phyloP scores from a whole-genome alignment of 2,797 vertebrate species.

The Anabas testudineus region DNA sequence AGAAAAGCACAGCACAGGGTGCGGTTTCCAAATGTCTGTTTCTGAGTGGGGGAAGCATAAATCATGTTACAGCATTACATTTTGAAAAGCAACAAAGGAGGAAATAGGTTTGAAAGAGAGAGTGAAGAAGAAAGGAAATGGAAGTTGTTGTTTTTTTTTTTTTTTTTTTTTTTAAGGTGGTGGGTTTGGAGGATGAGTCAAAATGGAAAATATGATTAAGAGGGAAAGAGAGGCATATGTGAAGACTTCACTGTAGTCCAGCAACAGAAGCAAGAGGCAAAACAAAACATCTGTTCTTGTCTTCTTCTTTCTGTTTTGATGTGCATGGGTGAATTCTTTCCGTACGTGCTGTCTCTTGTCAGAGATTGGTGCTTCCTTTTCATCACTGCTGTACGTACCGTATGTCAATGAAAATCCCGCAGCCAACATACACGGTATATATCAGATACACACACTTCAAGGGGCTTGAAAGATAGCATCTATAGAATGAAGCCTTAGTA shows the following conservation, averaged over 20 bases:
- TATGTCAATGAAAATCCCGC: not conserved
- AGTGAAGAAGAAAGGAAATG: not conserved
- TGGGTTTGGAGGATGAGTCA: not conserved
- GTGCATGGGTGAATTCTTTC: not conserved
- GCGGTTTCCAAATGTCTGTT: slow-evolving; percentile 7
- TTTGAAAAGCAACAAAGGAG: slow-evolving; percentile 35
- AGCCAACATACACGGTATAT: slow-evolving; percentile 5
- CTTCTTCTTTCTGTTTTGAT: slow-evolving; percentile 26
- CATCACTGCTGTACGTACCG: not conserved
- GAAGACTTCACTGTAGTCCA: not conserved
- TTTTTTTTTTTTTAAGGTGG: not conserved
- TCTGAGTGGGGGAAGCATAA: slow-evolving; percentile 19
- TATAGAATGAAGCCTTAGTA: slow-evolving; percentile 5
- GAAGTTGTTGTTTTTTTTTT: not conserved
- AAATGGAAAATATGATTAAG: not conserved
- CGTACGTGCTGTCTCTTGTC: not conserved
- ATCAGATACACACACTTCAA: not conserved
- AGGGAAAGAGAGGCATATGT: not conserved
- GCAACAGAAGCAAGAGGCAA: slow-evolving; percentile 27
- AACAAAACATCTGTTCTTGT: slow-evolving; percentile 30
- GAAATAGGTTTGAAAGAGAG: slow-evolving; percentile 10
- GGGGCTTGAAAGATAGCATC: slow-evolving; percentile 3
- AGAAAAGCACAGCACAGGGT: slow-evolving; percentile 13
- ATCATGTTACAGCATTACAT: slow-evolving; percentile 26
- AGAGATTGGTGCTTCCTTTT: slow-evolving; percentile 2